Evolutionary conservation across 2,888 invertebrate species (phyloP), one percentile per base, ranked within the genome.

Genomic region (Augiades crinisus): DNA sequence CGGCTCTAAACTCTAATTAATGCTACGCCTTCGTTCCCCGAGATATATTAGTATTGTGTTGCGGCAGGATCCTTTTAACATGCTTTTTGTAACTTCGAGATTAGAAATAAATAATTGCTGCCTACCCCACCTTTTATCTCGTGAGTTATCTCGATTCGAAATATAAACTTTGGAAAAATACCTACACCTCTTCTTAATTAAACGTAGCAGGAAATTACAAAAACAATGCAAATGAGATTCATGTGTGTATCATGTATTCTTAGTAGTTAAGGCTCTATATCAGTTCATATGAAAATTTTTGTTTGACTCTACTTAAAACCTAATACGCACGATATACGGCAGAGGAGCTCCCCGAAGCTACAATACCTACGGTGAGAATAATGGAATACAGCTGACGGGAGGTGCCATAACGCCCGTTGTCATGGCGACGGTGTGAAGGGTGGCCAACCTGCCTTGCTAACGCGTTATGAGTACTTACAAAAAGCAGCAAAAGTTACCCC

Each of bases 301-400:
- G 55, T 62, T 61, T 62, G 67, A 70, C 70, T 65, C 69, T 67
- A 73, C 74, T 74, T 75, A 73, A 76, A 76, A 74, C 63, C 67
- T 75, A 82, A 82, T 10, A 12, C n/a, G 38, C 67, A 75, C 60
- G 58, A 63, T 64, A 69, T 71, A 63, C 64, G 67, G 68, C 65
- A 71, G 69, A 70, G 72, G 71, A 73, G 70, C 73, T 68, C 69
- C 69, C 80, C 71, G 67, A 72, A 67, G 75, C 74, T 78, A 83
- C 79, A 81, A 83, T 80, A 69, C 30, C 12, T 30, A 30, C 75
- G 64, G 65, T 64, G 68, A 74, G 72, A 76, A 86, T 87, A 85
- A 89, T 88, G 84, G 86, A 72, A 72, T 81, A 81, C 89, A 88
- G 86, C 88, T 89, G 89, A 89, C 87, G 86, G 89, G 89, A 86